Evolutionary conservation across 64 coral and sea anemone genomes (phyloP), one percentile per base, ranked within the genome.

Genomic region (Stylophora pistillata): DNA sequence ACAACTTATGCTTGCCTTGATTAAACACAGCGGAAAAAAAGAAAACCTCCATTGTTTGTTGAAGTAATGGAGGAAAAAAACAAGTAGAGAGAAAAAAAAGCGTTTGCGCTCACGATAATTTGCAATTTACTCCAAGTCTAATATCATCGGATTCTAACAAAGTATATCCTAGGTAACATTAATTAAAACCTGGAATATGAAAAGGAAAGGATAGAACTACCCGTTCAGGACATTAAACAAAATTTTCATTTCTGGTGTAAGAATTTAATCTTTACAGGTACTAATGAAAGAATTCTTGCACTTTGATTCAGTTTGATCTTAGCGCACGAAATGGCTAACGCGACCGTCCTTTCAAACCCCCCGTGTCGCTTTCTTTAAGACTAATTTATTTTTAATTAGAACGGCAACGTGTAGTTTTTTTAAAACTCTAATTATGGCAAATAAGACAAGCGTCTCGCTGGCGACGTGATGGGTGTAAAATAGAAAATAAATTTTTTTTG

Each of bases 341-440:
- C 16, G 21, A 41, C 66, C 53, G 80, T 70, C 80, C 23, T 65
- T 70, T 69, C 52, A 47, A 21, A 53, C 21, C 37, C 21, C 34
- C 73, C 23, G 61, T 84, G 80, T 69, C 47, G 9, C 59, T 84
- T 53, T 33, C 61, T 53, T 64, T 53, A 25, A 68, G 60, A 34
- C 52, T 84, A 63, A 84, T 84, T 69, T 62, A 84, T 55, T 84
- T 84, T 84, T 84, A 84, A 84, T 84, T 84, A 84, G 60, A 63
- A 84, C 20, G 69, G 80, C 47, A 84, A 84, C 80, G 80, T 84
- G 23, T 69, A 69, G 79, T 41, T 84, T 69, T 47, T 82, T 78
- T 70, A 37, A 26, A 84, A 52, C 62, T 84, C 34, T 84, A 84
- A 84, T 84, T 84, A 84, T 41, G 80, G 69, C 33, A 84, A 84